phyloP scores from a whole-genome alignment of 2,113 vertebrate genomes.

The Podarcis muralis region DNA sequence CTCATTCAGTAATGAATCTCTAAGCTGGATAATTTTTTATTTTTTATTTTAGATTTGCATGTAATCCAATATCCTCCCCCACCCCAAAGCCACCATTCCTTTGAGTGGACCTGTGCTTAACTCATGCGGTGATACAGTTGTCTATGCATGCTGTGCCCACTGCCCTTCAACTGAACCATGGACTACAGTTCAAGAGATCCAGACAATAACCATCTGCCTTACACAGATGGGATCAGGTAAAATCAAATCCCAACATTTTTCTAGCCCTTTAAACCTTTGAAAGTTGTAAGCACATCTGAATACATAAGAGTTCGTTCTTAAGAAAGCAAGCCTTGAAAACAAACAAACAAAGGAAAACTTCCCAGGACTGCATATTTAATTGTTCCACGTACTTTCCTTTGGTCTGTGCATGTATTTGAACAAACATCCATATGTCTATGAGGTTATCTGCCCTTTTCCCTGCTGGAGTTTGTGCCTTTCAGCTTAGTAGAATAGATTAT shows the following conservation, averaged over 20 bases:
- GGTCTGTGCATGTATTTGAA: constrained; percentile 65
- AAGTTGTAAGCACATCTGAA: constrained; percentile 25
- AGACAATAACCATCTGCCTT: constrained; percentile 63
- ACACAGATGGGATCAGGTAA: constrained; percentile 57
- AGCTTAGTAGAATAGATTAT: constrained; percentile 27
- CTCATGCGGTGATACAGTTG: background rate
- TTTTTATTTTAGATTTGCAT: background rate
- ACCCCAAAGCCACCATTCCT: rapidly evolving
- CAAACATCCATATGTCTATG: constrained; percentile 72
- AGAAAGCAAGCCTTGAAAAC: constrained; percentile 49
- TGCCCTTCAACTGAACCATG: constrained; percentile 45
- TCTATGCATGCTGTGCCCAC: background rate
- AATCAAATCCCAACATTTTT: constrained; percentile 24
- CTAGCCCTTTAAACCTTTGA: constrained; percentile 7
- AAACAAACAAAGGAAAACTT: constrained; percentile 37
- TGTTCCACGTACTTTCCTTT: constrained; percentile 67
- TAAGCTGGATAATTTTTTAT: rapidly evolving
- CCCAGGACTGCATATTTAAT: constrained; percentile 64
- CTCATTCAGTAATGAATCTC: background rate
- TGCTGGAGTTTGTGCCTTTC: constrained; percentile 63
- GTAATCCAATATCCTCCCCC: background rate
- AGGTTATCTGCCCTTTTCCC: constrained; percentile 61
- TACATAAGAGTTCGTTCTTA: constrained; percentile 48
- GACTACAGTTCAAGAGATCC: constrained; percentile 42
- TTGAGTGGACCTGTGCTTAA: background rate